Conservation (phyloP, 1,140 invertebrate genomes). For the Pteromalus puparum region DNA sequence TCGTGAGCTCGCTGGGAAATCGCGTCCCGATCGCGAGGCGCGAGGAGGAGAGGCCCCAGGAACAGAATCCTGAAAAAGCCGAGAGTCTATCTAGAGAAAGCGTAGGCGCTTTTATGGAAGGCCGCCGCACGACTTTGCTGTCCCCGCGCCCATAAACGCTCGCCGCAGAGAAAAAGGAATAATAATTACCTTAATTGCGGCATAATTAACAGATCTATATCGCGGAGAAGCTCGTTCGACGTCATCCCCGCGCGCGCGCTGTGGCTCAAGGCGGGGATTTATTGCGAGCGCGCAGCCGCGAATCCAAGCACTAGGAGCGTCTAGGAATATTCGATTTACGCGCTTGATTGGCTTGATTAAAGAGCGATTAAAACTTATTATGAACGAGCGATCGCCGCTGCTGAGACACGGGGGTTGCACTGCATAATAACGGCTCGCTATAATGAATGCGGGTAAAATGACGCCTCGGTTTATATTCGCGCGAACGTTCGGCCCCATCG, state of each 20-base stretch:
- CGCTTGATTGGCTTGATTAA: conserved; percentile 51
- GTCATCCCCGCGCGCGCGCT: neutral
- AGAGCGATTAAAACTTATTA: conserved; percentile 46
- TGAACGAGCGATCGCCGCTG: neutral
- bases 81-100: neutral
- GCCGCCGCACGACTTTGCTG: conserved; percentile 45
- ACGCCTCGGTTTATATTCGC: too few relatives aligned
- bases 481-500: too few relatives aligned
- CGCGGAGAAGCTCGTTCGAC: conserved; percentile 38
- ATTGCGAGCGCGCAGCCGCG: conserved; percentile 28
- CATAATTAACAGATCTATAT: conserved; percentile 53
- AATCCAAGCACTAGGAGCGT: too few relatives aligned
- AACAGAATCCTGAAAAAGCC: conserved; percentile 38
- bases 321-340: conserved; percentile 47
- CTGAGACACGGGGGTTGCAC: too few relatives aligned
- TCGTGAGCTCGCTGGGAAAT: conserved; percentile 48
- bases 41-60: neutral
- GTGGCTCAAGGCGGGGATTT: conserved; percentile 1
- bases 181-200: conserved; percentile 54
- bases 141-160: conserved; percentile 18
- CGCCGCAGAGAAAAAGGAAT: conserved; percentile 32
- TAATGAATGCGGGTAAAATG: too few relatives aligned
- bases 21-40: conserved; percentile 42
- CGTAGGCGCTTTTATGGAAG: conserved; percentile 13
- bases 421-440: too few relatives aligned